Conservation (phyloP, 2,888 invertebrate species). For the Leptopilina myrica region DNA sequence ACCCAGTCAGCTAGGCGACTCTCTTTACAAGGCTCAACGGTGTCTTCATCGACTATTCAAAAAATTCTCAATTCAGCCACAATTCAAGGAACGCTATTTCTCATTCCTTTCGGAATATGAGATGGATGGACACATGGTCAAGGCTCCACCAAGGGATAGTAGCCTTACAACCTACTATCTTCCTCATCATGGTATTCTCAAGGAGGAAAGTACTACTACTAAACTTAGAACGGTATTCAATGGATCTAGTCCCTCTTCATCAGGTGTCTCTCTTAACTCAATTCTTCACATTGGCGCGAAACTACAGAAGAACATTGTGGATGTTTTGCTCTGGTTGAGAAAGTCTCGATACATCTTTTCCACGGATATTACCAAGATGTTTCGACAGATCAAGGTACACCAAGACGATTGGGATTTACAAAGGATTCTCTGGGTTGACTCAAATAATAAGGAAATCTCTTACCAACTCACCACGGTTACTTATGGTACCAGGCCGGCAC, state of each 20-base stretch:
- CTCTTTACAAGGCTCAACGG: not conserved
- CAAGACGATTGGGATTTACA: not conserved
- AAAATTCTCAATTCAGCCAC: not conserved
- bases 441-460: not conserved
- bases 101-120: not conserved
- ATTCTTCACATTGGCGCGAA: no score
- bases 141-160: not conserved
- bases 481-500: not conserved
- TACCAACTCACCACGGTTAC: slow-evolving; percentile 3
- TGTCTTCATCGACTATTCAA: not conserved
- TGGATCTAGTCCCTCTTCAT: not conserved
- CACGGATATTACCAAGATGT: no score
- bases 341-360: no score
- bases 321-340: no score
- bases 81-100: not conserved
- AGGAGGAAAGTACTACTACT: not conserved
- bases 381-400: no score
- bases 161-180: not conserved
- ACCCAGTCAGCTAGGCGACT: not conserved
- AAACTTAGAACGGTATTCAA: not conserved
- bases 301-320: no score
- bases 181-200: not conserved
- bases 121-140: not conserved
- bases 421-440: not conserved
- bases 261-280: not conserved